Evolutionary conservation across 2,113 vertebrate genomes (phyloP).

Genomic region (Lichenostomus cassidix): DNA sequence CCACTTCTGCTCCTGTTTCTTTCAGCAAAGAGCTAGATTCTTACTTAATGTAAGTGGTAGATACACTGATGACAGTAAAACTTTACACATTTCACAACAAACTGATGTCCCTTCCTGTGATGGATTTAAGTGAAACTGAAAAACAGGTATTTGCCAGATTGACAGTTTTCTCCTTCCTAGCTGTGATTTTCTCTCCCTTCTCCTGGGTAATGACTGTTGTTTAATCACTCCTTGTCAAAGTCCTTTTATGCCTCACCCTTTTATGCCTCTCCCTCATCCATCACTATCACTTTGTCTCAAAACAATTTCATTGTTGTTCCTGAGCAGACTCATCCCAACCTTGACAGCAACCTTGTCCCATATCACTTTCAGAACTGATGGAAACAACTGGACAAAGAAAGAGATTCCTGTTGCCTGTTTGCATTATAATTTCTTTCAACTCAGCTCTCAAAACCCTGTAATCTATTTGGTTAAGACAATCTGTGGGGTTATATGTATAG

Average conservation of each 20-base stretch:
- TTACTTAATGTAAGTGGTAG: not conserved
- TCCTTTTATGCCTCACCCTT: not conserved
- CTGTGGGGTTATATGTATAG: not conserved
- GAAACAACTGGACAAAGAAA: not conserved
- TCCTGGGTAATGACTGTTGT: not conserved
- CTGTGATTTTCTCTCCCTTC: not conserved
- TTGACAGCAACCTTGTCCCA: not conserved
- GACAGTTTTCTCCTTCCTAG: not conserved
- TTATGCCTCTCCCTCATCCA: not conserved
- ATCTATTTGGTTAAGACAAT: not conserved
- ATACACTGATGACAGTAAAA: not conserved
- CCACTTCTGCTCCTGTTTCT: not conserved
- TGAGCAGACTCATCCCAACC: not conserved
- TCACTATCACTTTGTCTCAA: not conserved
- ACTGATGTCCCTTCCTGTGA: not conserved
- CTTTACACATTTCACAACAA: not conserved
- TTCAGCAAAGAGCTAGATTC: not conserved
- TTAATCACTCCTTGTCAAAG: conserved; percentile 11
- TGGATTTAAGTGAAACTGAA: not conserved
- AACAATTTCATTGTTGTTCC: not conserved
- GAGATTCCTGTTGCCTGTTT: not conserved
- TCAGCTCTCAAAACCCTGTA: not conserved
- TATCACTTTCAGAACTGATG: not conserved
- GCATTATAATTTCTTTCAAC: not conserved
- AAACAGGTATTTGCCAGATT: not conserved